phyloP scores from a whole-genome alignment of 2,113 vertebrate species.

The Cisticola juncidis region DNA sequence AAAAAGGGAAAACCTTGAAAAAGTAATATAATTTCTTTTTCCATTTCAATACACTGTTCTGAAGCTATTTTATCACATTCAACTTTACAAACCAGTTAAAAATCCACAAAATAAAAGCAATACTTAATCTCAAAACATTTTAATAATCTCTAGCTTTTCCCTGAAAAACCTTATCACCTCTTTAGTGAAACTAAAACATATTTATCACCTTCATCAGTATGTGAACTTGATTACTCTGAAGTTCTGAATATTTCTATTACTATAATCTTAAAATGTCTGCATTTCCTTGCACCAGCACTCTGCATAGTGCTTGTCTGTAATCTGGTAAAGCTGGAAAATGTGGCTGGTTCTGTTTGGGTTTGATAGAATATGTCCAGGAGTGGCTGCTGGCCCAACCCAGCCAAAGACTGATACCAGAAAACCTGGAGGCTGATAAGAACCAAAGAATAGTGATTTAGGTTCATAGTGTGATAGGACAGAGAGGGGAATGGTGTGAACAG shows the following conservation, averaged over 20 bases:
- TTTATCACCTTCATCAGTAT: not conserved
- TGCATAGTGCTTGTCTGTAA: not conserved
- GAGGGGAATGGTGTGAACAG: not conserved
- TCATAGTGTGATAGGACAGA: not conserved
- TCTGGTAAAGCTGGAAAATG: not conserved
- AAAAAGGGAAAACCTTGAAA: not conserved
- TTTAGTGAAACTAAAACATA: not conserved
- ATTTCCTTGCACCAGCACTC: not conserved
- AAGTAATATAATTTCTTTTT: not conserved
- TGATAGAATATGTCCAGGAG: not conserved
- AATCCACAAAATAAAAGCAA: not conserved
- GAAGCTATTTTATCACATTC: not conserved
- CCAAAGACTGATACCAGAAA: not conserved
- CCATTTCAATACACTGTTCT: not conserved
- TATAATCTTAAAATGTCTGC: not conserved
- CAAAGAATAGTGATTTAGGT: not conserved
- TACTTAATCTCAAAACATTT: not conserved
- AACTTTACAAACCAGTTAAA: not conserved
- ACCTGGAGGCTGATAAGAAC: not conserved
- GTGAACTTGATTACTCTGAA: not conserved
- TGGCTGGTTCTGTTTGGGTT: fast-evolving
- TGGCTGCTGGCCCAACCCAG: not conserved
- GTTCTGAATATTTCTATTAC: not conserved
- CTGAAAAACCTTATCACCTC: not conserved
- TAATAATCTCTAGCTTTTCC: not conserved